Evolutionary conservation across 2,888 invertebrate genomes (phyloP).

Genomic region (Diarsia dahlii): DNA sequence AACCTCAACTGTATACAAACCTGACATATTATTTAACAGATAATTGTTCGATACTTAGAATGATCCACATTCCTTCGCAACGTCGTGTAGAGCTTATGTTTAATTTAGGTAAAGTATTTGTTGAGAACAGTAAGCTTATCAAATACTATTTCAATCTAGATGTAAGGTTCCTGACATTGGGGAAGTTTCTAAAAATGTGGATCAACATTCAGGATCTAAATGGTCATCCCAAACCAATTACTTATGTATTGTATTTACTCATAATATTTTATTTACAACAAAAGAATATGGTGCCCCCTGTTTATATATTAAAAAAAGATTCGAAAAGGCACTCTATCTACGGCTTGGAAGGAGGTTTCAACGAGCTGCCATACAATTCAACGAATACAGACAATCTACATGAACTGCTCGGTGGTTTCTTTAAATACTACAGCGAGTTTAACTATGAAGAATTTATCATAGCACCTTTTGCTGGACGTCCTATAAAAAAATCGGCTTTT

Average conservation of each 20-base stretch:
- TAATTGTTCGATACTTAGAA: neutral
- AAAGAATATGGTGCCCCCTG: slow-evolving; percentile 25
- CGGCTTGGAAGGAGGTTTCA: slow-evolving; percentile 18
- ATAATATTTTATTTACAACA: slow-evolving; percentile 67
- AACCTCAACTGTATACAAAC: neutral
- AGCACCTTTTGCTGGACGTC: slow-evolving; percentile 58
- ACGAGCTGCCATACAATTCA: slow-evolving; percentile 20
- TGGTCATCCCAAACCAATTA: neutral
- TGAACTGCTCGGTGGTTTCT: slow-evolving; percentile 61
- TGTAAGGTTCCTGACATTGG: slow-evolving; percentile 7
- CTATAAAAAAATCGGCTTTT: slow-evolving; percentile 28
- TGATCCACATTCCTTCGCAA: neutral
- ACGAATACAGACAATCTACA: slow-evolving; percentile 28
- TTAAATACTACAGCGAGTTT: slow-evolving; percentile 61
- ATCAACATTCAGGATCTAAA: neutral
- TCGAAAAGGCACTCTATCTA: neutral
- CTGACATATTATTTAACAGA: neutral
- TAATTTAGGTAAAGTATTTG: slow-evolving; percentile 10
- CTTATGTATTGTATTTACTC: slow-evolving; percentile 6
- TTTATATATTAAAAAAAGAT: slow-evolving; percentile 12
- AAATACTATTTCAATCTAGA: slow-evolving; percentile 14
- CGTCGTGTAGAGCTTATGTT: slow-evolving; percentile 11
- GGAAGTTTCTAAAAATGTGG: slow-evolving; percentile 11
- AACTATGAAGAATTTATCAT: slow-evolving; percentile 55
- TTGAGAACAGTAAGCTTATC: slow-evolving; percentile 10